Conservation (phyloP, 2,888 invertebrate species). For the Tetranychus piercei region DNA sequence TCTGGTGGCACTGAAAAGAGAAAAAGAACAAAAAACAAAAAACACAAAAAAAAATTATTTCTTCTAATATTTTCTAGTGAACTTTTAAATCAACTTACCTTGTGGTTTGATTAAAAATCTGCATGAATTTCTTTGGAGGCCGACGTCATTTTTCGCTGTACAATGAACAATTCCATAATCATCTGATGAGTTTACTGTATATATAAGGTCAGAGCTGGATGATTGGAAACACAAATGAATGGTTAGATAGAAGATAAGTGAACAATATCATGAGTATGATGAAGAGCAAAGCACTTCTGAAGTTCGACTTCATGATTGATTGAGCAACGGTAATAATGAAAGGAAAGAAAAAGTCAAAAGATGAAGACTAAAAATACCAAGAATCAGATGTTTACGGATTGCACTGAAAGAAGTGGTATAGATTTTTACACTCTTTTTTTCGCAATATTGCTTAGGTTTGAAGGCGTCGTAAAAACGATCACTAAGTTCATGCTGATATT, state of each 20-base stretch:
- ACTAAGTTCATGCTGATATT: too few relatives aligned
- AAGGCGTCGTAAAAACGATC: too few relatives aligned
- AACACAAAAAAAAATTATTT: not conserved
- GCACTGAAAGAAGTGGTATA: too few relatives aligned
- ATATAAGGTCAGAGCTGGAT: conserved; percentile 16
- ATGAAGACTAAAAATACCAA: too few relatives aligned
- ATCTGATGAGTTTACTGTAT: conserved; percentile 16
- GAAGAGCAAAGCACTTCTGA: too few relatives aligned
- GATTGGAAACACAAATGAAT: not conserved
- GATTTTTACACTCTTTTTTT: too few relatives aligned
- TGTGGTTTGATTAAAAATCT: conserved; percentile 19
- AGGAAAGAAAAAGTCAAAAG: too few relatives aligned
- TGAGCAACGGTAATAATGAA: too few relatives aligned
- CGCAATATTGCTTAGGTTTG: too few relatives aligned
- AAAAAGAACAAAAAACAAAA: conserved; percentile 5
- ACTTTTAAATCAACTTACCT: not conserved
- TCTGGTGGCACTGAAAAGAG: conserved; percentile 19
- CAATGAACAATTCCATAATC: conserved; percentile 22
- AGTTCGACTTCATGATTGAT: too few relatives aligned
- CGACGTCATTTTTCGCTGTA: conserved; percentile 21
- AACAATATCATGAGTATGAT: not conserved
- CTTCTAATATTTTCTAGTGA: too few relatives aligned
- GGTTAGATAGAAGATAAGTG: not conserved
- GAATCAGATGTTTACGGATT: too few relatives aligned
- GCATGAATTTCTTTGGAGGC: conserved; percentile 20